These are phyloP conservation scores for Antedon mediterranea DNA, from an alignment of 53 echinoderm and acorn worm genomes.

Conservation along the genomic window DNA sequence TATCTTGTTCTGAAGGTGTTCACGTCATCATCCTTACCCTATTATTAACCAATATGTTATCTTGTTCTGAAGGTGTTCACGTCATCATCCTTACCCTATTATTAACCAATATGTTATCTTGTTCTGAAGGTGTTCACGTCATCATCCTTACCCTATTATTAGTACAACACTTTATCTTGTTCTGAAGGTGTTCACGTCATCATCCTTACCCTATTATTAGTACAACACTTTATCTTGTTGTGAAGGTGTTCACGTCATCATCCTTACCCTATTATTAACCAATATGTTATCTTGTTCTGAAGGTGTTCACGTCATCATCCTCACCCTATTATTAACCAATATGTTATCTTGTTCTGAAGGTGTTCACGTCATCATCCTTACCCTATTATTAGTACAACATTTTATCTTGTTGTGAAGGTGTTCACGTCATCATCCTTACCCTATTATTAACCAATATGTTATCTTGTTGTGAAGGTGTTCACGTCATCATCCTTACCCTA, in stretches of 20 bases:
- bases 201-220: conserved; percentile 48
- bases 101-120: not conserved
- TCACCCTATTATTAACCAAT: too few species aligned
- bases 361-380: conserved; percentile 58
- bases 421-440: too few species aligned
- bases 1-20: conserved; percentile 6
- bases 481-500: conserved; percentile 41
- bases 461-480: conserved; percentile 19
- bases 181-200: conserved; percentile 33
- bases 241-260: conserved; percentile 52
- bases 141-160: conserved; percentile 39
- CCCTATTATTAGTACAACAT: conserved; percentile 31
- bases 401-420: conserved; percentile 2
- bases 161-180: conserved; percentile 23
- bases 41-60: conserved; percentile 17
- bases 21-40: conserved; percentile 44
- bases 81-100: conserved; percentile 42
- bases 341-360: too few species aligned
- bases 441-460: too few species aligned
- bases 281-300: too few species aligned
- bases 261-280: conserved; percentile 31
- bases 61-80: conserved; percentile 21
- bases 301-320: too few species aligned
- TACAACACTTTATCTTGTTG: conserved; percentile 13
- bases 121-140: conserved; percentile 33